Evolutionary conservation across 2,888 invertebrate species (phyloP), one percentile per base, ranked within the genome.

Genomic region (Drosophila tanythrix): DNA sequence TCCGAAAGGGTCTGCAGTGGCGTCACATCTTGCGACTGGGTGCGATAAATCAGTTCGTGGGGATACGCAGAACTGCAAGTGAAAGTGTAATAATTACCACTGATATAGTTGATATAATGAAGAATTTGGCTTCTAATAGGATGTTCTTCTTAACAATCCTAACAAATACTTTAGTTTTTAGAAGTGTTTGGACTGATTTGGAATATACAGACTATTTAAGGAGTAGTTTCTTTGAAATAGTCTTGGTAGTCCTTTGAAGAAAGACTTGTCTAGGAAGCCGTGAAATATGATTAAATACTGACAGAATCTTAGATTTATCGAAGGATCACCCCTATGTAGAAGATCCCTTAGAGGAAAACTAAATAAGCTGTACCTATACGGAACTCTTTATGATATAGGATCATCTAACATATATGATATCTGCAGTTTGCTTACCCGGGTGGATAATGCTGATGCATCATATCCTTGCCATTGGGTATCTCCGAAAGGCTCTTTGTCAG

Each of bases 401-500:
- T 21, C 21, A 25, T 46, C 46, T 8, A 6, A 2, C 15, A 46
- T 15, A 2, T 25, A 25, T 3, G 1, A 27, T 18, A 29, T 18
- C 10, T 50, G 27, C 27, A 18, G n/a, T 27, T 29, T 3, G 48
- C 71, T 74, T 53, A 89, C 84, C 82, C 76, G 50, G 72, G 78
- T 10, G 63, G 74, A 69, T 78, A 74, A 15, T 83, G 72, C 40
- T 78, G 78, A 21, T 77, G 74, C 33, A 57, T 75, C 13, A 64
- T 33, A 4, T 88, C 88, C 65, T 83, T 92, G 74, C 93, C 93
- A 70, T 93, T 94, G 11, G 95, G 95, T 51, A 96, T 96, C 94
- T 97, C 97, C 3, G 97, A 97, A 78, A 96, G 96, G 65, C 97
- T 97, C 93, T 97, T 97, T 50, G 96, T 96, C 73, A 97, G 93